A percentile compares a stretch with the other conserved stretches of the same genome.
These are phyloP conservation scores for Chaenodraco wilsoni DNA, from an alignment of 2,797 vertebrate species.

Conservation along the genomic window DNA sequence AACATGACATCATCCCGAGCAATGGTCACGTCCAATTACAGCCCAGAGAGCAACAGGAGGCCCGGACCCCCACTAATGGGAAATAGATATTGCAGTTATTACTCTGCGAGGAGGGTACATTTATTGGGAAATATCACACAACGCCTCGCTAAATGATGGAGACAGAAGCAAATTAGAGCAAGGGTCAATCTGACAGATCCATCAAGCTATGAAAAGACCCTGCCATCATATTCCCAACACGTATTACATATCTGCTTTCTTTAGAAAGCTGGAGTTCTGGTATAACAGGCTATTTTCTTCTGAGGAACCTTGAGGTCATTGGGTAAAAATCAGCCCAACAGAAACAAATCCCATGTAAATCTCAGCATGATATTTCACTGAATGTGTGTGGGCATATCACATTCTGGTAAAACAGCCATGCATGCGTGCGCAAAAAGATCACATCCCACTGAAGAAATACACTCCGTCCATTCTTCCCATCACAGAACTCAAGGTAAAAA, in stretches of 20 bases:
- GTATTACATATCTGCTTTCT: conserved; percentile 69
- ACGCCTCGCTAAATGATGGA: conserved; percentile 60
- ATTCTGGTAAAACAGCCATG: conserved; percentile 46
- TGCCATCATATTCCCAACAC: conserved; percentile 63
- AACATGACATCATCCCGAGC: conserved; percentile 70
- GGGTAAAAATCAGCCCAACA: conserved; percentile 60
- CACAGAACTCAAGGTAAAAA: conserved; percentile 42
- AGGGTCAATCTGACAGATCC: conserved; percentile 71
- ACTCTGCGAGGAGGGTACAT: conserved; percentile 53
- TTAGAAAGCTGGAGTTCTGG: conserved; percentile 51
- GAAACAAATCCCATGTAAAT: conserved; percentile 68
- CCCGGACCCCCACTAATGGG: conserved; percentile 63
- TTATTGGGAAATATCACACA: conserved; percentile 70
- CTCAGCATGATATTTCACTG: conserved; percentile 69
- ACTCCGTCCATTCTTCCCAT: conserved; percentile 36
- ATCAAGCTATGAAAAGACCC: conserved; percentile 65
- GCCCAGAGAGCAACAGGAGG: conserved; percentile 47
- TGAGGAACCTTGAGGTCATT: conserved; percentile 47
- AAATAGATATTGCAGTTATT: conserved; percentile 70
- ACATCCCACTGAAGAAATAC: conserved; percentile 58
- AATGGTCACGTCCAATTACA: conserved; percentile 68
- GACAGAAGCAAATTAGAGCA: conserved; percentile 74
- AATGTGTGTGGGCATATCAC: conserved; percentile 69
- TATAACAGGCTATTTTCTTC: conserved; percentile 43
- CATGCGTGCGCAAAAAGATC: conserved; percentile 34